A percentile compares a stretch with the other conserved stretches of the same genome.
Conservation (phyloP, 2,113 vertebrate genomes). For the Macroglossus sobrinus region DNA sequence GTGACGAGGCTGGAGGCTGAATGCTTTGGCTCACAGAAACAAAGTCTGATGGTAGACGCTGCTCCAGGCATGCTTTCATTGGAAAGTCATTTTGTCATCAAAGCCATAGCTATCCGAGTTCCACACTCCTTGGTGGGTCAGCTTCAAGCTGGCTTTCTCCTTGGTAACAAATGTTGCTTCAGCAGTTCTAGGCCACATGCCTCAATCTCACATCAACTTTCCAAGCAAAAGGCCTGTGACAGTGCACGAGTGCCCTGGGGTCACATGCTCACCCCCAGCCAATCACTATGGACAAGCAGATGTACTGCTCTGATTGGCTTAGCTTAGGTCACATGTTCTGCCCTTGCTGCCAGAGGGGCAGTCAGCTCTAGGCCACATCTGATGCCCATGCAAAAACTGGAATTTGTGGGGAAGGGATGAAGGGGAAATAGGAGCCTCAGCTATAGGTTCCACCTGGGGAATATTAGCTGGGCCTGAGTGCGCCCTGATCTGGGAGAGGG, state of each 20-base stretch:
- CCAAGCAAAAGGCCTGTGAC: neutral
- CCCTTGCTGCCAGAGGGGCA: neutral
- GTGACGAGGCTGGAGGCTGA: neutral
- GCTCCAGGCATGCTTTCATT: neutral
- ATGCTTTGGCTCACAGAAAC: neutral
- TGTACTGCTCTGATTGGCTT: neutral
- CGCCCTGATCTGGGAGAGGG: neutral
- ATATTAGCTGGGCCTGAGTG: neutral
- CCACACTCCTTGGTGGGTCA: neutral
- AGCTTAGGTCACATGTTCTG: neutral
- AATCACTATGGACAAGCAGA: neutral
- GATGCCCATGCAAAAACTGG: neutral
- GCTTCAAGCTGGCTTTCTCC: neutral
- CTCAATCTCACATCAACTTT: neutral
- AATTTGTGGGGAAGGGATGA: neutral
- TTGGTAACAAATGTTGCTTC: neutral
- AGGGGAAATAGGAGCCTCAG: neutral
- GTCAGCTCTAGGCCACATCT: neutral
- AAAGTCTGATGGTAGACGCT: neutral
- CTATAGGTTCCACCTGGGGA: neutral
- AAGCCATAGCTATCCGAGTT: neutral
- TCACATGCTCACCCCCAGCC: neutral
- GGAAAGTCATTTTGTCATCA: neutral
- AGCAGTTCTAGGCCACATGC: neutral
- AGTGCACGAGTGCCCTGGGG: rapidly evolving